Evolutionary conservation across 2,888 invertebrate species (phyloP).

Genomic region (Cyrtodaria siliqua): DNA sequence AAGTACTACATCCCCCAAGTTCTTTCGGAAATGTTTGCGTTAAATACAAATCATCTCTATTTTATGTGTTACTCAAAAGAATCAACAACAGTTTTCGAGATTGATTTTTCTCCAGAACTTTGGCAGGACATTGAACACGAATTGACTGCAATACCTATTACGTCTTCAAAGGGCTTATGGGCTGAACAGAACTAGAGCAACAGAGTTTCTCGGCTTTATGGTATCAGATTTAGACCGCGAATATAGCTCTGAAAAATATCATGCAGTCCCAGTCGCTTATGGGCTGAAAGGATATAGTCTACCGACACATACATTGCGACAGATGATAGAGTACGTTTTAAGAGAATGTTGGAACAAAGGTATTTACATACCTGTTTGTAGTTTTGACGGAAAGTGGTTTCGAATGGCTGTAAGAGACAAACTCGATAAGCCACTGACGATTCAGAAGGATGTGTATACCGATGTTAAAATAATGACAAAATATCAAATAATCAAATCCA

Average conservation of each 20-base stretch:
- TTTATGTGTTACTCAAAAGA: conserved; percentile 40
- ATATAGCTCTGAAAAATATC: conserved; percentile 15
- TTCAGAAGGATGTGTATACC: conserved; percentile 37
- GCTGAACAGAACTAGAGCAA: conserved; percentile 29
- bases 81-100: conserved; percentile 30
- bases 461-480: conserved; percentile 16
- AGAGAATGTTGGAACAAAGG: conserved; percentile 21
- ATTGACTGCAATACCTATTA: not conserved
- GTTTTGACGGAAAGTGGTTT: conserved; percentile 47
- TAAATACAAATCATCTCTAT: conserved; percentile 9
- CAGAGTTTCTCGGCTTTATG: conserved; percentile 35
- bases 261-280: conserved; percentile 28
- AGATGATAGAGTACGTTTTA: conserved; percentile 22
- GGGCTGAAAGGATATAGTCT: conserved; percentile 46
- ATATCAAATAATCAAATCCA: conserved; percentile 9
- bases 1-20: conserved; percentile 33
- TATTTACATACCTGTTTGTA: conserved; percentile 14
- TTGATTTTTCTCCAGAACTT: conserved; percentile 9
- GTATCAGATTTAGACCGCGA: conserved; percentile 24
- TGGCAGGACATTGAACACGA: conserved; percentile 4
- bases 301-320: conserved; percentile 8
- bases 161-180: conserved; percentile 8
- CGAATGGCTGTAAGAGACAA: conserved; percentile 10
- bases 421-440: conserved; percentile 25
- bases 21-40: conserved; percentile 41